Conservation (phyloP, 2,113 vertebrate species). For the Phaetusa simplex region DNA sequence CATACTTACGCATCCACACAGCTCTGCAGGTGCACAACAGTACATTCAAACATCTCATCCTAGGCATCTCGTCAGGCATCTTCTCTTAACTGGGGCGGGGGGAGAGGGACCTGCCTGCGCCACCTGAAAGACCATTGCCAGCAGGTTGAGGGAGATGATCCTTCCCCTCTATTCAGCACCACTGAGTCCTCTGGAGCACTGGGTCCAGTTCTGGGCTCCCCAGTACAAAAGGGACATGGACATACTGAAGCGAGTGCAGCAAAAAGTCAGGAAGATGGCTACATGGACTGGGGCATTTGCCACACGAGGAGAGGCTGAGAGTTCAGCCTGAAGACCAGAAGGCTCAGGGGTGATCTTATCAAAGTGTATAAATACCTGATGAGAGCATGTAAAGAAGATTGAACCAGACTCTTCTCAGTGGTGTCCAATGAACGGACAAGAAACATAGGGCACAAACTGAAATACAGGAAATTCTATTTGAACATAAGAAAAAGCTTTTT, state of each 20-base stretch:
- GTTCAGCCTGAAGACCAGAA: background rate
- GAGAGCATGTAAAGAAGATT: background rate
- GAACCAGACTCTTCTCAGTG: background rate
- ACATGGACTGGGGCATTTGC: background rate
- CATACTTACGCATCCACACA: background rate
- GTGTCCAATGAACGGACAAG: background rate
- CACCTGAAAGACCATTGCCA: background rate
- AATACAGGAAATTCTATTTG: background rate
- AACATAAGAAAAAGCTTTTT: background rate
- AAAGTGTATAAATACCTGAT: background rate
- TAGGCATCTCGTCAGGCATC: background rate
- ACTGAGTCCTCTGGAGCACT: background rate
- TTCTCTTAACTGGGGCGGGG: background rate
- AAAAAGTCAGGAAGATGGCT: background rate
- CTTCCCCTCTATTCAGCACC: background rate
- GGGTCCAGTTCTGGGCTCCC: background rate
- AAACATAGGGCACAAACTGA: background rate
- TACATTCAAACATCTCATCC: background rate
- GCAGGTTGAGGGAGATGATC: background rate
- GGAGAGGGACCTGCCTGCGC: background rate
- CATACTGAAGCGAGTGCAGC: background rate
- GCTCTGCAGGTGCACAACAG: background rate
- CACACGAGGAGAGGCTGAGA: background rate
- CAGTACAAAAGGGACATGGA: background rate
- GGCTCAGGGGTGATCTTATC: background rate